Percentiles rank a stretch among this genome's conserved stretches.
Conservation (phyloP, 2,113 vertebrate species). For the Neodontobutis hainanensis region DNA sequence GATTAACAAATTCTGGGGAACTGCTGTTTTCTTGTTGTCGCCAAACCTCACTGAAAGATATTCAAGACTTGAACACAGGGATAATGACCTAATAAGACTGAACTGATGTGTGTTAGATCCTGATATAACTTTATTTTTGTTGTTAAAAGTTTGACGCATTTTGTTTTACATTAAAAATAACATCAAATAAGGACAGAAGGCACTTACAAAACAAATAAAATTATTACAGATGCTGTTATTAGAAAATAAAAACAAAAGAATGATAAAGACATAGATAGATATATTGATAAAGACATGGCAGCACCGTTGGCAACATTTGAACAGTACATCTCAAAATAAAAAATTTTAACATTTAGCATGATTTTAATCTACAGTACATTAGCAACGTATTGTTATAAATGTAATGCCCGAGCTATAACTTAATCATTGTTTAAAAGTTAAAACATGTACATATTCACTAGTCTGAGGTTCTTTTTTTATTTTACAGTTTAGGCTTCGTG, state of each 20-base stretch:
- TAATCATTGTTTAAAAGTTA: slow-evolving; percentile 66
- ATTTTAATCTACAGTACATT: slow-evolving; percentile 79
- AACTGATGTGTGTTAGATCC: slow-evolving; percentile 3
- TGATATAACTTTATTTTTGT: slow-evolving; percentile 62
- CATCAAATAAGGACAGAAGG: slow-evolving; percentile 91
- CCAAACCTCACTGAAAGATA: slow-evolving; percentile 26
- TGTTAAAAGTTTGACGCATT: slow-evolving; percentile 53
- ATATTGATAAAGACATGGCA: no score
- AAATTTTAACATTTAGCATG: slow-evolving; percentile 56
- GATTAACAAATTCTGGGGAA: slow-evolving; percentile 5
- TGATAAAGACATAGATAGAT: slow-evolving; percentile 16
- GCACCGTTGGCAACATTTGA: slow-evolving; percentile 79
- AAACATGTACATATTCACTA: slow-evolving; percentile 71
- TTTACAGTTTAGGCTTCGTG: slow-evolving; percentile 79
- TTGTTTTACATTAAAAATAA: slow-evolving; percentile 72
- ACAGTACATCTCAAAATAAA: slow-evolving; percentile 79
- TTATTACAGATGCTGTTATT: slow-evolving; percentile 70
- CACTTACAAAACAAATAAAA: slow-evolving; percentile 92
- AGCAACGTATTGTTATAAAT: slow-evolving; percentile 75
- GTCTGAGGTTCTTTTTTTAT: slow-evolving; percentile 77
- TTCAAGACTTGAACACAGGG: neutral
- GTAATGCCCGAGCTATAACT: slow-evolving; percentile 78
- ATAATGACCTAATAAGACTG: slow-evolving; percentile 1
- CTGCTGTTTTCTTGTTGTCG: no score
- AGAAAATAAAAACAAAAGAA: slow-evolving; percentile 72